Base-by-base conservation (phyloP, 2,797 vertebrate genomes). In the Salmo trutta region DNA sequence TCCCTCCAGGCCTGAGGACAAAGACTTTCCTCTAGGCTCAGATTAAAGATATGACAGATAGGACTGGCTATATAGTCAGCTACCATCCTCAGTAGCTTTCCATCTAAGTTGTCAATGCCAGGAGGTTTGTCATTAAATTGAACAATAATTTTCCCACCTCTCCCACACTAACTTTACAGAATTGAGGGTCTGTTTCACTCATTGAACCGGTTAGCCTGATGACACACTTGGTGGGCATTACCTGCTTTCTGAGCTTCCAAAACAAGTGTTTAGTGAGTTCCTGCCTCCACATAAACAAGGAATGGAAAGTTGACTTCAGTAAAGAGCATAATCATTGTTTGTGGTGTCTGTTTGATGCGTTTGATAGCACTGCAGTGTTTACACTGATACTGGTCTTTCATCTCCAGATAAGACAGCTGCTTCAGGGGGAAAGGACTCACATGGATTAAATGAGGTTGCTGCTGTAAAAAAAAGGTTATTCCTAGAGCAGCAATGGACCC, bases 381-480 rank as follows among this genome's bases (percentile, higher is more conserved):
- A 16, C 7, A 17, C 67, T 62, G 41, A 74, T 66, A 1, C 51
- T 31, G n/a, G 17, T 6, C 53, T 79, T 79, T 84, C 73, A 75
- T 80, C 75, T 64, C 10, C 0, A 65, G 68, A 75, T 78, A 62
- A 75, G 76, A 77, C 66, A 71, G 67, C 68, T 78, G 47, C 78
- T 69, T 33, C 62, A 67, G 75, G 78, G 27, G 12, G 36, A 69
- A 66, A 36, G 51, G 10, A 2, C 24, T 59, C 24, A 66, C 47
- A 24, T 7, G 17, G 75, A 73, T 68, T 59, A 77, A 75, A 67
- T 51, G 27, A 24, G 53, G 67, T 56, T 69, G 10, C 76, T 77
- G 36, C 71, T 67, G 70, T 53, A 79, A 79, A 70, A 77, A 54
- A 24, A 1, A 68, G 29, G 72, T 79, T 74, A 77, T 79, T 82